Evolutionary conservation across 2,888 invertebrate species (phyloP), one percentile per base, ranked within the genome.

Genomic region (Ornithoptera priamus): DNA sequence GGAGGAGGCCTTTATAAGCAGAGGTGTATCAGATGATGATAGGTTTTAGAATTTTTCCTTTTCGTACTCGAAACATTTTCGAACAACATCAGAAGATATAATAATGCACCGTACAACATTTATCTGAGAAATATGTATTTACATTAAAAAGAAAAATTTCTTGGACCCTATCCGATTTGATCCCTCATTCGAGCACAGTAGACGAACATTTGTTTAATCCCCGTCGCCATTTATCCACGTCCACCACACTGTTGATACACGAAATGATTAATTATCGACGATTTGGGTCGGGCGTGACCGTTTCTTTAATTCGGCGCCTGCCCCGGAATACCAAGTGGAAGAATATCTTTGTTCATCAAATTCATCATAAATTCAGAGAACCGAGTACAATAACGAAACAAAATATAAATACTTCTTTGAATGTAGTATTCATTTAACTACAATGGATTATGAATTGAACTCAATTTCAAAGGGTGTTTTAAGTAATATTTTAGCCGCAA

Each of bases 251-350:
- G 74, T 76, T 76, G 75, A 77, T 77, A 83, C 80, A 81, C 78
- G 77, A 81, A 82, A 86, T 87, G 85, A 88, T 88, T 88, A 86
- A 89, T 88, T 86, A 86, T 83, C 79, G 78, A 80, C 80, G 78
- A 87, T 87, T 84, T 79, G 77, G 85, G 83, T 80, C 82, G 81
- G 80, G 81, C 82, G 81, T 81, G 84, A 83, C 79, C 73, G 81
- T 77, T 73, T 56, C 56, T 61, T 63, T 63, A 50, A 68, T 68
- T 68, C 63, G 24, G 36, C 30, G 24, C 57, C 67, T 42, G 10
- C 24, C 17, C 24, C 12, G n/a, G 56, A 22, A 24, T 67, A 58
- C 56, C 56, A 17, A 30, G 59, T 12, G 15, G 46, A 15, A 46
- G 46, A 46, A 46, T 46, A 46, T 46, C 46, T 46, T 46, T 46